A percentile compares a stretch with the other conserved stretches of the same genome.
These are phyloP conservation scores for Taphrorychus bicolor DNA, from an alignment of 2,888 invertebrate species.

Conservation along the genomic window DNA sequence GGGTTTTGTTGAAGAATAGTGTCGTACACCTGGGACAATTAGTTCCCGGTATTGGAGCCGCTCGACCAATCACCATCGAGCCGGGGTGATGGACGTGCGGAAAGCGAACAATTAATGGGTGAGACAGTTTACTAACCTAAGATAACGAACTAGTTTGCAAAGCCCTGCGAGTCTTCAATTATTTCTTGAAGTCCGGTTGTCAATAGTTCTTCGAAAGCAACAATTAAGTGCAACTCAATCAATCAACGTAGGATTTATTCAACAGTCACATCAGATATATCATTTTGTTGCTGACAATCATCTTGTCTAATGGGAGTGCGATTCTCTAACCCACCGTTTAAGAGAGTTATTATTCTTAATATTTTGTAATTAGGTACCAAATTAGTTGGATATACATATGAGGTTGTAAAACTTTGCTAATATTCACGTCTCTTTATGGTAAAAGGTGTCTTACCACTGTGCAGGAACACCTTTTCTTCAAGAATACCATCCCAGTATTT, in stretches of 20 bases:
- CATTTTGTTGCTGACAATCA: slow-evolving; percentile 35
- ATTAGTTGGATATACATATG: too few relatives aligned
- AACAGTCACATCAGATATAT: slow-evolving; percentile 37
- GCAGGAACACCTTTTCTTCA: too few relatives aligned
- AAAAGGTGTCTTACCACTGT: too few relatives aligned
- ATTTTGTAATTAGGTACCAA: too few relatives aligned
- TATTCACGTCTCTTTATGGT: too few relatives aligned
- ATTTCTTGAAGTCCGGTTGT: slow-evolving; percentile 20
- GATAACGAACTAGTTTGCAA: slow-evolving; percentile 20
- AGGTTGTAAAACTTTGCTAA: too few relatives aligned
- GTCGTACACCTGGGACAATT: slow-evolving; percentile 38
- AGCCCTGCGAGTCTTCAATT: slow-evolving; percentile 30
- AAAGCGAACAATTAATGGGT: neutral
- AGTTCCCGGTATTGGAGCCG: slow-evolving; percentile 23
- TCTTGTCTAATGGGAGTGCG: slow-evolving; percentile 11
- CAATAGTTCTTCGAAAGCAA: slow-evolving; percentile 29
- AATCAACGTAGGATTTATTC: slow-evolving; percentile 33
- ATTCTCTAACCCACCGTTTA: neutral
- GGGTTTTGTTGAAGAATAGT: slow-evolving; percentile 27
- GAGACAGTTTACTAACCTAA: slow-evolving; percentile 25
- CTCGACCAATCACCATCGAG: neutral
- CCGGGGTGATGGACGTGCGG: neutral
- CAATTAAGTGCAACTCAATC: slow-evolving; percentile 39
- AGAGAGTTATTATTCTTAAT: too few relatives aligned
- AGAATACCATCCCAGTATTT: too few relatives aligned